Conservation (phyloP, 2,113 vertebrate genomes). For the Clarias magur region DNA sequence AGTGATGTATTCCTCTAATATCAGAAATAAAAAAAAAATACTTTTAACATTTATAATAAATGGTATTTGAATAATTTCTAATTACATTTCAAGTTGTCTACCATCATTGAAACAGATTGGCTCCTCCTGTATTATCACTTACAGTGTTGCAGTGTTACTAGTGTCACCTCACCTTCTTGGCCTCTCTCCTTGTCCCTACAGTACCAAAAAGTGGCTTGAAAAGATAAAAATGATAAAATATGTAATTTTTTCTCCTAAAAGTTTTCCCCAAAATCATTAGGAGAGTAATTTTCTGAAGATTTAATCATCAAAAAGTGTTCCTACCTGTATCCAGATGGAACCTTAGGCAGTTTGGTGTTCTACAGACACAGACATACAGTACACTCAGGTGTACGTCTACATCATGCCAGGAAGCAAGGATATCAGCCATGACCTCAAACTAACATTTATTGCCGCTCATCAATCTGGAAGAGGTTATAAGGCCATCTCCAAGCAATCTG, state of each 20-base stretch:
- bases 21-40: too few species aligned
- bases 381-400: background rate
- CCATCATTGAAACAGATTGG: background rate
- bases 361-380: background rate
- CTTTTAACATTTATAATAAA: too few species aligned
- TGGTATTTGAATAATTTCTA: too few species aligned
- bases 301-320: too few species aligned
- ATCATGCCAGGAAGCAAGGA: background rate
- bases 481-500: background rate
- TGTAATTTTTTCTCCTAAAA: too few species aligned
- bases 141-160: background rate
- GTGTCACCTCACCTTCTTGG: background rate
- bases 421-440: background rate
- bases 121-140: background rate
- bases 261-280: too few species aligned
- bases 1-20: background rate
- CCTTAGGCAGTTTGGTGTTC: background rate
- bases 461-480: background rate
- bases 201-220: background rate
- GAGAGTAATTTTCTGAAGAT: too few species aligned
- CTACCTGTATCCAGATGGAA: too few species aligned
- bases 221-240: too few species aligned
- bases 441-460: background rate
- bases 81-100: background rate
- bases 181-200: background rate